Evolutionary conservation across 1,140 invertebrate genomes (phyloP), one percentile per base, ranked within the genome.

Genomic region (Bombus balteatus): DNA sequence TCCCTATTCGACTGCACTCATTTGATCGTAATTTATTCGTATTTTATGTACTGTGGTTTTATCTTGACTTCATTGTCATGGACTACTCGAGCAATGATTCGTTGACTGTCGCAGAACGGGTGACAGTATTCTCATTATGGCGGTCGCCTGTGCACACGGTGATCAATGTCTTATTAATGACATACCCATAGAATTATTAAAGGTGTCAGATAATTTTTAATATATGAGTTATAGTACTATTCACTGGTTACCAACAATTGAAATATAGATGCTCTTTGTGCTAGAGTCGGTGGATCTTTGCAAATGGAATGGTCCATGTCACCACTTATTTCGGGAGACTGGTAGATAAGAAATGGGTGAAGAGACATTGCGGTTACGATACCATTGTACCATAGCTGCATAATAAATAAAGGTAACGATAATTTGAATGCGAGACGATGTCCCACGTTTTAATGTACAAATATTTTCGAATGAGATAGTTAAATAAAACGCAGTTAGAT

Each of bases 361-460:
- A 90, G 92, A 93, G 93, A 93, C 93, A 93, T 93, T 93, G 92
- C 92, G 92, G 93, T 94, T 93, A 94, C 91, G 90, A 93, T 93
- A 93, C 92, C 91, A 93, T 93, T 94, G 93, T 94, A 94, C 91
- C 91, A 93, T 94, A 94, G 91, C 91, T 93, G 93, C 93, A 92
- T 92, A 91, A 93, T 94, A 93, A 94, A 94, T 91, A 92, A 94
- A 94, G 89, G 84, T 94, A 94, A 94, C 87, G 91, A 94, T 93
- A 94, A 94, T 94, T 94, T 90, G 92, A 94, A 93, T 92, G 92
- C 90, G 92, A 93, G 89, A 94, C 83, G 87, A 93, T 93, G 91
- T 92, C 94, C 93, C 91, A 94, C 93, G 92, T 94, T 94, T 94
- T 93, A 94, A 94, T 95, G 94, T 95, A 94, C 94, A 95, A 95